Evolutionary conservation across 1,140 invertebrate genomes (phyloP).

Genomic region (Drosophila serrata): DNA sequence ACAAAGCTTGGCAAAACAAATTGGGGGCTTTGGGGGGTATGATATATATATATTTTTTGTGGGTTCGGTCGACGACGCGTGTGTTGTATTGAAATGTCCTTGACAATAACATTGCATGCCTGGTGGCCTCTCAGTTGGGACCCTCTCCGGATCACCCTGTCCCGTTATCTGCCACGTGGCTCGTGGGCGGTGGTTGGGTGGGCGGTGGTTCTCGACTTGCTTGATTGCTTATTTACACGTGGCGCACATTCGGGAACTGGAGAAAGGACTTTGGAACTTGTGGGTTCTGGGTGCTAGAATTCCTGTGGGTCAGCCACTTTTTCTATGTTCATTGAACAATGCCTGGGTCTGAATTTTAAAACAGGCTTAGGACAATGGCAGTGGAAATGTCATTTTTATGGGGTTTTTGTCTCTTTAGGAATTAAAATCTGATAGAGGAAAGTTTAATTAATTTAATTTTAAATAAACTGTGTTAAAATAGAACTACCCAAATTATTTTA

Average conservation of each 20-base stretch:
- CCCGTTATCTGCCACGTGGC: constrained; percentile 51
- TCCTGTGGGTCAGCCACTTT: background rate
- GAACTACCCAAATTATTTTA: too few species aligned
- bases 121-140: constrained; percentile 37
- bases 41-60: constrained; percentile 13
- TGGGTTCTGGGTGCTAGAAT: constrained; percentile 5
- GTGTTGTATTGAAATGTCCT: constrained; percentile 79
- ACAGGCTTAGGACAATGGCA: constrained; percentile 14
- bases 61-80: constrained; percentile 45
- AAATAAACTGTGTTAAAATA: too few species aligned
- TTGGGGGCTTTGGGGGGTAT: background rate
- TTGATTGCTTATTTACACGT: constrained; percentile 75
- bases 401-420: background rate
- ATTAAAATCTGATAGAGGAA: background rate
- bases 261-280: constrained; percentile 2
- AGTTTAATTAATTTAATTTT: background rate
- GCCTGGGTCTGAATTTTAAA: background rate
- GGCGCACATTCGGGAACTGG: constrained; percentile 61
- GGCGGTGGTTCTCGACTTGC: constrained; percentile 36
- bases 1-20: constrained; percentile 20
- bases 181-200: constrained; percentile 32
- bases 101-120: constrained; percentile 81
- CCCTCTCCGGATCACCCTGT: constrained; percentile 5
- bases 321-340: constrained; percentile 24
- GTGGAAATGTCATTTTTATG: constrained; percentile 2